Base-by-base conservation (phyloP, 2,113 vertebrate species). In the Morone saxatilis region DNA sequence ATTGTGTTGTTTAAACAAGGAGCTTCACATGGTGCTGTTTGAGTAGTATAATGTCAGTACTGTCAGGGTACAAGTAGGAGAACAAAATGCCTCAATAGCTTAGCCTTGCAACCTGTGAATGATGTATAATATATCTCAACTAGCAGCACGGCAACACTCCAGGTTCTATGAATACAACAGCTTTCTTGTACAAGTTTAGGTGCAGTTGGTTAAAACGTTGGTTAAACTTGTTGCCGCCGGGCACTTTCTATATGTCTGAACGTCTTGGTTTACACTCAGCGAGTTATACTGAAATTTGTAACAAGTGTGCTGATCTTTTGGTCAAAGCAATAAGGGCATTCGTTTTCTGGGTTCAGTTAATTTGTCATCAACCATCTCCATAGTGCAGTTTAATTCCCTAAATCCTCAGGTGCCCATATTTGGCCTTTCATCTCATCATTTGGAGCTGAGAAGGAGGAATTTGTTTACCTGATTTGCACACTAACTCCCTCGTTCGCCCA, bases 321-420 rank as follows among this genome's bases (percentile, higher is more conserved):
- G 72, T 81, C 79, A 68, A 69, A 81, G 80, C 51, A 81, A 71
- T 71, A 63, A 78, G 56, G 22, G 17, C 66, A 40, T 79, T n/a
- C 1, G 4, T 45, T 80, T 56, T 71, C 74, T 65, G 40, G 61
- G 13, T 71, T 22, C 22, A 47, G 65, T 71, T 85, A 63, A 78
- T 73, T 63, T 65, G 61, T 31, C 65, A 41, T 20, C 25, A 53
- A 43, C 72, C 71, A 54, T 38, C 47, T 66, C 40, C 45, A n/a
- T 22, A n/a, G 48, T 20, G 40, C 38, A 8, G 17, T 38, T 2
- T 67, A 59, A 78, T 77, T 68, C 69, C 60, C 25, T 16, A 3
- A 40, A 60, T 69, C 66, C 85, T 78, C 60, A 62, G n/a, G 66
- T 74, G 47, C 47, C 66, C 74, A 59, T 41, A 7, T 70, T 73